These are phyloP conservation scores for Sipha maydis DNA, from an alignment of 2,888 invertebrate genomes.

Conservation along the genomic window DNA sequence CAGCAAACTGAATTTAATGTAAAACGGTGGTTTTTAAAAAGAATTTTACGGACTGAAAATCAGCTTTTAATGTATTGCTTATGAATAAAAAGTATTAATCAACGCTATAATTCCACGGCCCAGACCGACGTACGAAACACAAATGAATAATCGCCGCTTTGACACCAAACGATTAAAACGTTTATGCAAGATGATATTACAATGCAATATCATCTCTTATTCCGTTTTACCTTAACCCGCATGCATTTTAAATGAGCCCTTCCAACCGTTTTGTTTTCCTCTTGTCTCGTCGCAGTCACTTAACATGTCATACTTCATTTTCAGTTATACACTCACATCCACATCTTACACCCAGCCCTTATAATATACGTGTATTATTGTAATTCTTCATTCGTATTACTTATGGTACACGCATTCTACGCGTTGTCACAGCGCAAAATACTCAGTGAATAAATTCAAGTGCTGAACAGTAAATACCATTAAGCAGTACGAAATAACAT, in stretches of 20 bases:
- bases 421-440: not conserved
- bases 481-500: not conserved
- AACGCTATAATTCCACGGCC: not conserved
- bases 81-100: too few relatives aligned
- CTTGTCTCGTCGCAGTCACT: constrained; percentile 31
- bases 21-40: too few relatives aligned
- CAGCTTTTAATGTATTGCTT: too few relatives aligned
- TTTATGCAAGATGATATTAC: constrained; percentile 12
- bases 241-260: constrained; percentile 20
- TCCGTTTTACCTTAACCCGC: constrained; percentile 43
- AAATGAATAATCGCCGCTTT: not conserved
- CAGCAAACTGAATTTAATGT: too few relatives aligned
- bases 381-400: constrained; percentile 48
- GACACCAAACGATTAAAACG: constrained; percentile 43
- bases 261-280: constrained; percentile 41
- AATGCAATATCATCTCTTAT: constrained; percentile 32
- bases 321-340: not conserved
- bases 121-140: not conserved
- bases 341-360: not conserved
- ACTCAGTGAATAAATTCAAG: not conserved
- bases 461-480: constrained; percentile 9
- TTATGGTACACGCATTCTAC: not conserved
- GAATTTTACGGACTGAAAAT: too few relatives aligned
- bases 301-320: constrained; percentile 24
- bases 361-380: not conserved